A percentile compares a stretch with the other conserved stretches of the same genome.
Conservation (phyloP, 1,140 invertebrate genomes). For the Papilio dardanus region DNA sequence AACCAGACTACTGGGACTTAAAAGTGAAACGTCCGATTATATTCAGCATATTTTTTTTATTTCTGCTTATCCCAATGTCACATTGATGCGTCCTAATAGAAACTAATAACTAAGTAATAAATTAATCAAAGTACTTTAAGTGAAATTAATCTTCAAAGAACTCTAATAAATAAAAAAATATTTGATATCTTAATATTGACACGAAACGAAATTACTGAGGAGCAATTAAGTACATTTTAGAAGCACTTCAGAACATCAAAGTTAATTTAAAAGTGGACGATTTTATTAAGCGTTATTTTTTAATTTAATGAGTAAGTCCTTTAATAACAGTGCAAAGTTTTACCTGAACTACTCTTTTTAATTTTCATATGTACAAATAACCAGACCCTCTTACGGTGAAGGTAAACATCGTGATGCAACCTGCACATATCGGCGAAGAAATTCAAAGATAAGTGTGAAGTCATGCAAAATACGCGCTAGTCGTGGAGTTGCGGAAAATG, state of each 20-base stretch:
- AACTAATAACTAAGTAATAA: not conserved
- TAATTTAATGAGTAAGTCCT: not conserved
- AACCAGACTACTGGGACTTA: no score
- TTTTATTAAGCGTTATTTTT: not conserved
- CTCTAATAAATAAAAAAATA: not conserved
- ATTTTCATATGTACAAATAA: no score
- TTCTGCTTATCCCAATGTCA: not conserved
- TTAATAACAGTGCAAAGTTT: not conserved
- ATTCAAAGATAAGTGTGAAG: no score
- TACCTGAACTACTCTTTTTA: no score
- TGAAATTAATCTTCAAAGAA: not conserved
- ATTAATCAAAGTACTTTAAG: not conserved
- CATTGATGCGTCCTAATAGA: not conserved
- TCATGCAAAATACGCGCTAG: no score
- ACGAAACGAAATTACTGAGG: not conserved
- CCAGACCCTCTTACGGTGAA: no score
- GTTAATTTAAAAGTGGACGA: not conserved
- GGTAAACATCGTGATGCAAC: no score
- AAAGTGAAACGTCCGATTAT: no score
- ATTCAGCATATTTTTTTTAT: not conserved
- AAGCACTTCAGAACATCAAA: slow-evolving; percentile 16
- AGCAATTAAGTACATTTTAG: slow-evolving; percentile 19
- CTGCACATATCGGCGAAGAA: no score
- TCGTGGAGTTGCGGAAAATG: no score
- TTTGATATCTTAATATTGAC: not conserved